Evolutionary conservation across 1,140 invertebrate species (phyloP).

Genomic region (Zophobas atratus): DNA sequence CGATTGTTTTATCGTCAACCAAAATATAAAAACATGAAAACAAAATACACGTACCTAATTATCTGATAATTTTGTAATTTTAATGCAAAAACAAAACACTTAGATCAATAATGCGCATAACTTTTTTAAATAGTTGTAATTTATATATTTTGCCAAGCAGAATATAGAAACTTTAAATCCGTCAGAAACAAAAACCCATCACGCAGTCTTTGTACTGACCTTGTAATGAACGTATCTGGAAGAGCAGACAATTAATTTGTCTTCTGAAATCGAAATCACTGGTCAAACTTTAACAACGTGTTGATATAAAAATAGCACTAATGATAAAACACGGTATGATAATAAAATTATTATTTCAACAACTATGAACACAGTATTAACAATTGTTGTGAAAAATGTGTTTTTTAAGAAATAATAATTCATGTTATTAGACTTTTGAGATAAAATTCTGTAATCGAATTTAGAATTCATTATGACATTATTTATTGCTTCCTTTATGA

Average conservation of each 20-base stretch:
- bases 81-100: no score
- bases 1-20: no score
- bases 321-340: background rate
- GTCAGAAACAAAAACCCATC: background rate
- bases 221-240: background rate
- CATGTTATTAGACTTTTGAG: background rate
- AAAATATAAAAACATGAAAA: no score
- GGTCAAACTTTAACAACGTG: background rate
- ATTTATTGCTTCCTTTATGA: constrained; percentile 16
- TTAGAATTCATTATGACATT: constrained; percentile 9
- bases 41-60: no score
- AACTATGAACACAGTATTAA: no score
- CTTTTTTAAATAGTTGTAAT: no score
- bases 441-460: constrained; percentile 34
- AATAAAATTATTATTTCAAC: no score
- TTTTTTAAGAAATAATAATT: background rate
- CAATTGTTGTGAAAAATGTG: background rate
- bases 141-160: background rate
- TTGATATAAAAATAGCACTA: background rate
- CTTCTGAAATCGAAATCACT: background rate
- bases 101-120: no score
- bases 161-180: constrained; percentile 4
- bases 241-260: background rate
- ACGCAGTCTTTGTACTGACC: constrained; percentile 8
- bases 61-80: no score